A percentile compares a stretch with the other conserved stretches of the same genome.
phyloP scores from a whole-genome alignment of 1,140 invertebrate genomes.

The Daktulosphaira vitifoliae region DNA sequence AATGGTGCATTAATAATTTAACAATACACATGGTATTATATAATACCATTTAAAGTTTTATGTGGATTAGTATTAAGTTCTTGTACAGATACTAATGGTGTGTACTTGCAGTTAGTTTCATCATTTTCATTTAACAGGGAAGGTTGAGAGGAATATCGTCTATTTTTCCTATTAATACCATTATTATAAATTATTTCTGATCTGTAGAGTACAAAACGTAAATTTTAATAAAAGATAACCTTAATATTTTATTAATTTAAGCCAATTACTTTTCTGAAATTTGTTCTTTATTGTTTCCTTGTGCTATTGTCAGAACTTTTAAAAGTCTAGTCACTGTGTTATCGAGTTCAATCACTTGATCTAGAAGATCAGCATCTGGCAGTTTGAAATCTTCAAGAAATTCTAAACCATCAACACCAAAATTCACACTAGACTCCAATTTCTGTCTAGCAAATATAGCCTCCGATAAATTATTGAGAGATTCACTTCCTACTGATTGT shows the following conservation, averaged over 20 bases:
- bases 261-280: neutral
- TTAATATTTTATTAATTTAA: too few species aligned
- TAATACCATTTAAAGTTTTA: conserved; percentile 17
- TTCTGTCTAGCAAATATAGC: conserved; percentile 54
- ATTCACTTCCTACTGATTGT: conserved; percentile 46
- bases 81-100: neutral
- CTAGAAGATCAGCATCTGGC: conserved; percentile 47
- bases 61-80: conserved; percentile 20
- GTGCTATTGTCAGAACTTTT: conserved; percentile 62
- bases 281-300: conserved; percentile 52
- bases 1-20: conserved; percentile 12
- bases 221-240: too few species aligned
- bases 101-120: neutral
- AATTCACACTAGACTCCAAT: conserved; percentile 43
- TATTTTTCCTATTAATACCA: neutral
- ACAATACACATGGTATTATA: conserved; percentile 28
- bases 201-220: neutral
- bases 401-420: conserved; percentile 43
- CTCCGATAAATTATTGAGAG: conserved; percentile 56
- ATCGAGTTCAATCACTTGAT: conserved; percentile 66
- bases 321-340: conserved; percentile 63
- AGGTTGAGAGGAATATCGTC: neutral
- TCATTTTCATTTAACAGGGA: conserved; percentile 1
- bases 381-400: conserved; percentile 40
- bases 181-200: conserved; percentile 8